Evolutionary conservation across 2,888 invertebrate species (phyloP).

Genomic region (Prenolepis imparis): DNA sequence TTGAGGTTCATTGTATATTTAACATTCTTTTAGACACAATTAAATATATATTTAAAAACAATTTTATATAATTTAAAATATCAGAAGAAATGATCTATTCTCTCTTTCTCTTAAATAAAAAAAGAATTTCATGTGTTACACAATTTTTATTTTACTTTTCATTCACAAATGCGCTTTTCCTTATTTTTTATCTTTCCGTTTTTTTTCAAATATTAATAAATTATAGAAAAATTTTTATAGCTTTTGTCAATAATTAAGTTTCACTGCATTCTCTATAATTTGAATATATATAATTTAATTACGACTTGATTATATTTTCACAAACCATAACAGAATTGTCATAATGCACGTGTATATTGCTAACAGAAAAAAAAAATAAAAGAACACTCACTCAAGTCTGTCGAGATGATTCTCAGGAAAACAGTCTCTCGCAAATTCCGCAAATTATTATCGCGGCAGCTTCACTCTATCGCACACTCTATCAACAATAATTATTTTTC

Average conservation of each 20-base stretch:
- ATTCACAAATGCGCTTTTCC: not conserved
- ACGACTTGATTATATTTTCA: not conserved
- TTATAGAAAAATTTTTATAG: not conserved
- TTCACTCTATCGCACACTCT: not conserved
- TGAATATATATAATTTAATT: not conserved
- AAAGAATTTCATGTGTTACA: not conserved
- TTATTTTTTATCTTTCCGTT: not conserved
- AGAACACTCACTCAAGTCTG: slow-evolving; percentile 31
- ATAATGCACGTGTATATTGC: not conserved
- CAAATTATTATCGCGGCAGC: slow-evolving; percentile 1
- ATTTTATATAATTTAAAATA: no score
- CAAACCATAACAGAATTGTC: not conserved
- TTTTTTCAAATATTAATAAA: not conserved
- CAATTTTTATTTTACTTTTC: not conserved
- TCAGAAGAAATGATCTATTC: no score
- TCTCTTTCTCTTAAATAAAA: no score
- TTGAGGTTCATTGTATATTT: no score
- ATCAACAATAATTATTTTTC: not conserved
- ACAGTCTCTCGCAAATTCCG: not conserved
- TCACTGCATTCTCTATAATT: not conserved
- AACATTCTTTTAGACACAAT: no score
- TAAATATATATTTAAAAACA: no score
- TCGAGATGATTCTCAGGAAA: not conserved
- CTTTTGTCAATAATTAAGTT: not conserved
- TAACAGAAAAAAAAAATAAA: not conserved